Conservation (phyloP, 2,797 vertebrate species). For the Girardinus metallicus region DNA sequence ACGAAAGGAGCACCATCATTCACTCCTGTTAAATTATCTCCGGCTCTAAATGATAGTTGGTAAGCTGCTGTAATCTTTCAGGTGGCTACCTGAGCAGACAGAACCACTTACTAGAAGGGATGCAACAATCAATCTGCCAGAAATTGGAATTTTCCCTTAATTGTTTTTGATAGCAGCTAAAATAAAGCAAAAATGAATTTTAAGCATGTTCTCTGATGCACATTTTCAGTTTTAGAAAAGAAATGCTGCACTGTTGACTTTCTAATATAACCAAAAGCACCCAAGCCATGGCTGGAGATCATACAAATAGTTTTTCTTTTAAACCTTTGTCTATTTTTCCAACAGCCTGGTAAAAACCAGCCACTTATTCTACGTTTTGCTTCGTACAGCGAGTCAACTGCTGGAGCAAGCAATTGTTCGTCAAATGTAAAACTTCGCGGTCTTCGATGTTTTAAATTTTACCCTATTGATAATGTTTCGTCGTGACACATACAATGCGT, state of each 20-base stretch:
- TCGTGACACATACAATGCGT: too few relatives aligned
- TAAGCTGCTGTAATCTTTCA: neutral
- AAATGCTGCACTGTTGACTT: neutral
- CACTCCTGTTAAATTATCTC: neutral
- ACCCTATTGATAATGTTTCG: too few relatives aligned
- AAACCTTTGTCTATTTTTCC: neutral
- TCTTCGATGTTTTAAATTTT: too few relatives aligned
- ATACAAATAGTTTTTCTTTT: neutral
- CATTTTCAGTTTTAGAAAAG: neutral
- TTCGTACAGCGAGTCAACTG: too few relatives aligned
- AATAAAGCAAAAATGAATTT: neutral
- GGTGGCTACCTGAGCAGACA: neutral
- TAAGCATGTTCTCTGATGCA: neutral
- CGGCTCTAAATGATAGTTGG: neutral
- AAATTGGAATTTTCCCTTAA: neutral
- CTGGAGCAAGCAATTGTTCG: too few relatives aligned
- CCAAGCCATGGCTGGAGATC: neutral
- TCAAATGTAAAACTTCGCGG: too few relatives aligned
- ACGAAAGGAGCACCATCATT: neutral
- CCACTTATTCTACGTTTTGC: too few relatives aligned
- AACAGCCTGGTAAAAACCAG: too few relatives aligned
- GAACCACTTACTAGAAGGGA: neutral
- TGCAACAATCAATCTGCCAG: neutral
- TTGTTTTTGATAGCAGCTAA: neutral
- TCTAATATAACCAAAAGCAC: neutral